Conservation (phyloP, 2,113 vertebrate genomes). For the Alces alces region DNA sequence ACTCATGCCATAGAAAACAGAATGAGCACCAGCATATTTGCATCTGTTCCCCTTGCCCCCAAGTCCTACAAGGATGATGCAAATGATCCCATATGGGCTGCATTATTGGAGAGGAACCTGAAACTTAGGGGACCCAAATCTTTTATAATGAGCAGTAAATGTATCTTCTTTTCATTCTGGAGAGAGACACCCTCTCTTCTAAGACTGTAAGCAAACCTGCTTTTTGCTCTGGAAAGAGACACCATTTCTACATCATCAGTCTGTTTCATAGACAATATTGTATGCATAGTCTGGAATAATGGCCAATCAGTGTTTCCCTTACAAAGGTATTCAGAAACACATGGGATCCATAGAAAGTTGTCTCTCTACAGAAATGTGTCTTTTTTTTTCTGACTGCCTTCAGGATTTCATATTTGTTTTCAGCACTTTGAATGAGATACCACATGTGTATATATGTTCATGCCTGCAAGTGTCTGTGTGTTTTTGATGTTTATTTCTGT, state of each 20-base stretch:
- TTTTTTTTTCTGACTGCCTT: background rate
- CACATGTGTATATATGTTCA: background rate
- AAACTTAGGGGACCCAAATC: background rate
- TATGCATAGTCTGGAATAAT: background rate
- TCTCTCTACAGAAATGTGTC: background rate
- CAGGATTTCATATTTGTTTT: background rate
- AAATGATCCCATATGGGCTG: background rate
- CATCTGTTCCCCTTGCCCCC: background rate
- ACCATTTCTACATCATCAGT: background rate
- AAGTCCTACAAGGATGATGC: background rate
- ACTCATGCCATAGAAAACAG: background rate
- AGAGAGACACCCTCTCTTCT: background rate
- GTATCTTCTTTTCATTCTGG: background rate
- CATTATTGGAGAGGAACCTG: background rate
- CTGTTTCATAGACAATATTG: background rate
- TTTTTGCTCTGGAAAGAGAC: background rate
- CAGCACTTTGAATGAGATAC: background rate
- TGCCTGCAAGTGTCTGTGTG: background rate
- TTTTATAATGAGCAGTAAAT: background rate
- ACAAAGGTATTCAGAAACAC: background rate
- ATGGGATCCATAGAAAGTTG: background rate
- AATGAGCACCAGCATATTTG: background rate
- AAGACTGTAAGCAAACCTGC: background rate
- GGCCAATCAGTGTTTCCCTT: background rate
- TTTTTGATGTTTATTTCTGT: background rate